Evolutionary conservation across 2,888 invertebrate species (phyloP).

Genomic region (Aphodius granarius): DNA sequence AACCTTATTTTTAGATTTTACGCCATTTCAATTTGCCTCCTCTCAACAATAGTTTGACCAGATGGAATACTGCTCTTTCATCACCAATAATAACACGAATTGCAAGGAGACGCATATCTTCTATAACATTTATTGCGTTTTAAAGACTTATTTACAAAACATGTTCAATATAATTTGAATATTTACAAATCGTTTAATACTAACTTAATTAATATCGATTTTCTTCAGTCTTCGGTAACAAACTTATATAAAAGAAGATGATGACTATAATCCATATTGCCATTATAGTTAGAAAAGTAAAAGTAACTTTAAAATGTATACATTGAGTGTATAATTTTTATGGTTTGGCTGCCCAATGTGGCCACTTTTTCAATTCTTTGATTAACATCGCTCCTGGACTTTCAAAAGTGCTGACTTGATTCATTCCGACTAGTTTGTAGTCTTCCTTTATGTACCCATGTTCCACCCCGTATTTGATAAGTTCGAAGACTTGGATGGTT

Average conservation of each 20-base stretch:
- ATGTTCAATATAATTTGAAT: neutral
- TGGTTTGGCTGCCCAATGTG: conserved; percentile 55
- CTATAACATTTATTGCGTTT: neutral
- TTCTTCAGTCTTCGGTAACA: neutral
- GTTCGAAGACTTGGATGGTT: conserved; percentile 62
- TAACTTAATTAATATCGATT: neutral
- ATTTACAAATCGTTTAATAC: neutral
- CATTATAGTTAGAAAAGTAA: neutral
- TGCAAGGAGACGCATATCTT: neutral
- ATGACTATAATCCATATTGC: neutral
- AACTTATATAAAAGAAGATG: neutral
- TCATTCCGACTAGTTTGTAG: conserved; percentile 69
- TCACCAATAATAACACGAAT: neutral
- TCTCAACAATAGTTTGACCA: neutral
- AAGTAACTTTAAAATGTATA: neutral
- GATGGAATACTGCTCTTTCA: neutral
- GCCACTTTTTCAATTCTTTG: conserved; percentile 68
- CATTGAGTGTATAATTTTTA: neutral
- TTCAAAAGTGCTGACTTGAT: conserved; percentile 65
- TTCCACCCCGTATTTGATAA: conserved; percentile 65
- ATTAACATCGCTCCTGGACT: conserved; percentile 71
- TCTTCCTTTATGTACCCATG: conserved; percentile 62
- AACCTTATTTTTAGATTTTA: neutral
- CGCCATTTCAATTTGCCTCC: neutral
- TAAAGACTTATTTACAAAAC: neutral